Base-by-base conservation (phyloP, 2,113 vertebrate species). In the Gallinago media region DNA sequence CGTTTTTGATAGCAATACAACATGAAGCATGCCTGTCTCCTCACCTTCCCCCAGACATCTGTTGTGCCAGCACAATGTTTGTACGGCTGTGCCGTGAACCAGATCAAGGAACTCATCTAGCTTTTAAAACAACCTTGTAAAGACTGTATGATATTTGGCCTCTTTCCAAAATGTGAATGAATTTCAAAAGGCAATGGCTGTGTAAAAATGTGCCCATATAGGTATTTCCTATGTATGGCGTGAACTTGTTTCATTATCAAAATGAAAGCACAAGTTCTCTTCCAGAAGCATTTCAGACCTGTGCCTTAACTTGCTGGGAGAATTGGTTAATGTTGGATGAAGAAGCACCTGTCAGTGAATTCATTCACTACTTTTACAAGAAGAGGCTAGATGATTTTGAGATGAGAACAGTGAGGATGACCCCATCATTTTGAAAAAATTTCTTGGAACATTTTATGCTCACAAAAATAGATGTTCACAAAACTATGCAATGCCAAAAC, bases 21-120 rank as follows among this genome's bases (percentile, higher is more conserved):
- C 85, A 49, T 73, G 83, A 90, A 95, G 82, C 85, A 58, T 36
- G 77, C 63, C 78, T 77, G 88, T 73, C 93, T 92, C 92, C 82
- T 94, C 95, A 93, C 91, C 91, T 97, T 80, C 92, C 85, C 79
- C 92, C 94, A 85, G 78, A 67, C 96, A 95, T 96, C 95, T 97
- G 96, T 70, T 88, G 88, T 96, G 94, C 83, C 94, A 94, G 91
- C 82, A 90, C 92, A 89, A 72, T 89, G 75, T 96, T 92, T 90
- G 62, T 85, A 58, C 0, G 49, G 74, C 94, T 89, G 44, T 79
- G 74, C 75, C 2, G 1, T 79, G 71, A 90, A 83, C 92, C 95
- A 92, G 78, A 85, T 70, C 85, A 85, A 62, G 46, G 55, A 88
- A 25, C 78, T 73, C 44, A 68, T 85, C 71, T 61, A 54, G 75